Percentiles rank a stretch among this genome's conserved stretches.
phyloP scores from a whole-genome alignment of 2,113 vertebrate species.

The Toxostoma redivivum region DNA sequence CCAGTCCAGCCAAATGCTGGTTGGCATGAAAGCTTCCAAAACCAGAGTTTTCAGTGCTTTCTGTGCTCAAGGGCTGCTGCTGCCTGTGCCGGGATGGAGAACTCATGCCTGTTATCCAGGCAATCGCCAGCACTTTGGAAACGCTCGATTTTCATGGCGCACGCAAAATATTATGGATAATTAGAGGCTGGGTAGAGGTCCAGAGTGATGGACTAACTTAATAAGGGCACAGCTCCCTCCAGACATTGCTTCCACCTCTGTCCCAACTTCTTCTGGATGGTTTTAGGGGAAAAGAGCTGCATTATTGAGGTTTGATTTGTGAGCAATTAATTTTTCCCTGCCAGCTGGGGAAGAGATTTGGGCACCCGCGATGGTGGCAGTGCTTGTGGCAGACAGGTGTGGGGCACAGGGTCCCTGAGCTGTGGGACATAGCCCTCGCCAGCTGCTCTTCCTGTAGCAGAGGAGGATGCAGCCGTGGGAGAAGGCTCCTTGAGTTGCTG shows the following conservation, averaged over 20 bases:
- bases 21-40: not conserved
- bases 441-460: not conserved
- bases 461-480: not conserved
- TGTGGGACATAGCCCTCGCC: accelerated
- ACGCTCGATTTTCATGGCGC: accelerated
- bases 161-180: not conserved
- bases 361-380: accelerated
- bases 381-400: accelerated
- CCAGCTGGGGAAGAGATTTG: not conserved
- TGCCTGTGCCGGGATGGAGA: accelerated
- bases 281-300: not conserved
- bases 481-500: not conserved
- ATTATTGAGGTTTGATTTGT: not conserved
- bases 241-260: not conserved
- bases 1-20: not conserved
- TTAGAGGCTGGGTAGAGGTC: not conserved
- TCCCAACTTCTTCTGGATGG: accelerated
- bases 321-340: not conserved
- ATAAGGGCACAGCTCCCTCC: not conserved
- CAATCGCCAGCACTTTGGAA: accelerated
- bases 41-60: accelerated
- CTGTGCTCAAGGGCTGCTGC: not conserved
- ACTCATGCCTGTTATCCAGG: accelerated
- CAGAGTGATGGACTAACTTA: not conserved
- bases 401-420: not conserved